Conservation (phyloP, 2,113 vertebrate species). For the Nesogale talazaci region DNA sequence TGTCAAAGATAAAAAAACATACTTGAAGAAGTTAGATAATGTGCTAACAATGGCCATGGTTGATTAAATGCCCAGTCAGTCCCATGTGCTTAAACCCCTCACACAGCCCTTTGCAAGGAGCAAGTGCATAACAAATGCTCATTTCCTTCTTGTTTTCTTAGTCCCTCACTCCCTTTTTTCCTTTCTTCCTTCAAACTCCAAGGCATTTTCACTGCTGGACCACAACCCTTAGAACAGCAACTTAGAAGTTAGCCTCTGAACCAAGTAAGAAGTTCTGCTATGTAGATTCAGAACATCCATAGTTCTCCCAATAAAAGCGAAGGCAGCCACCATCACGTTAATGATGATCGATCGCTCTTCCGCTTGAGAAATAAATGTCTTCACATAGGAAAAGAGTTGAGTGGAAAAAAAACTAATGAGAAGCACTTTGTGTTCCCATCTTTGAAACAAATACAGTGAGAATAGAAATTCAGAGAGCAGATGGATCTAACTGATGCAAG, state of each 20-base stretch:
- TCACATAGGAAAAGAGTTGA: background rate
- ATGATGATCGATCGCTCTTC: background rate
- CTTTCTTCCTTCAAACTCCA: background rate
- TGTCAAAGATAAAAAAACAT: background rate
- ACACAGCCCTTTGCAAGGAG: background rate
- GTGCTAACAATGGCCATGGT: background rate
- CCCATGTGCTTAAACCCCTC: background rate
- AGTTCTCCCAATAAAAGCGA: background rate
- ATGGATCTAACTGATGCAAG: background rate
- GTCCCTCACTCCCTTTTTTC: background rate
- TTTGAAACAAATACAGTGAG: background rate
- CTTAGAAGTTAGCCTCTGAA: background rate
- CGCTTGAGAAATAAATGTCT: background rate
- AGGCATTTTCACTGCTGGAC: background rate
- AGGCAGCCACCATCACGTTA: background rate
- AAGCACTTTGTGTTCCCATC: background rate
- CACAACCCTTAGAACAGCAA: background rate
- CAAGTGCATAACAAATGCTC: background rate
- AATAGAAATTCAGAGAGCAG: background rate
- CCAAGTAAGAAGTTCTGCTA: background rate
- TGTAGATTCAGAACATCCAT: background rate
- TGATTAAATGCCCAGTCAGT: background rate
- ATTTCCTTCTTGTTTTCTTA: background rate
- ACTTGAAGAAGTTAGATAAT: background rate
- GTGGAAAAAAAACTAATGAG: background rate